Base-by-base conservation (phyloP, 2,888 invertebrate species). In the Neoitamus cyanurus region DNA sequence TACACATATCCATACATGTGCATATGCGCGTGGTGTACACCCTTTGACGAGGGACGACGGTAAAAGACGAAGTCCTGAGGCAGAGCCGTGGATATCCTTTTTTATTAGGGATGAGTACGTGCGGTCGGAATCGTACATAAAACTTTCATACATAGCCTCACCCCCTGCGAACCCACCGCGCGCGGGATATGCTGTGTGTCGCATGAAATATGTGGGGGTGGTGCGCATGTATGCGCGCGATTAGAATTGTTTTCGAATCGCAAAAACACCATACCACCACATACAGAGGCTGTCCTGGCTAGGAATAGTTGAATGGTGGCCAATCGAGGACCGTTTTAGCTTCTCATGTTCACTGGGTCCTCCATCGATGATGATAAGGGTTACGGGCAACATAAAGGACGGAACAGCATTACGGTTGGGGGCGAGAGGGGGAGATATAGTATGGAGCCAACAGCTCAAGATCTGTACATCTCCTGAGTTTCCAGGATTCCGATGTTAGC, bases 291-390 rank as follows among this genome's bases (percentile, higher is more conserved):
- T 4, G 30, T 13, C 13, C 15, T 11, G 46, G 15, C 70, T 69
- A 70, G 83, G 72, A 83, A 83, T 83, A 83, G 83, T 83, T 83
- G 83, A 83, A 83, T 83, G 83, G 83, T 83, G 83, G 83, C 83
- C 83, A 83, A 83, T 83, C 70, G 83, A 83, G 83, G 72, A 37
- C 83, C 72, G 72, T 42, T 83, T 83, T 46, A 83, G 72, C 46
- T 83, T 72, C 69, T 25, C 69, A 82, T 37, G 69, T 82, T 82
- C 68, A n/a, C 46, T 58, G 30, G 82, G 30, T 69, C 48, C 37
- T 31, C 82, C 69, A 82, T 82, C 82, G 48, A 82, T 82, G 69
- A 82, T 36, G 82, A 34, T 82, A 69, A 82, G 69, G 69, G 31
- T 69, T 69, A 69, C 69, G 69, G 48, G 13, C 4, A 82, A 69